A percentile compares a stretch with the other conserved stretches of the same genome.
Evolutionary conservation across 2,113 vertebrate genomes (phyloP).

Genomic region (Galeopterus variegatus): DNA sequence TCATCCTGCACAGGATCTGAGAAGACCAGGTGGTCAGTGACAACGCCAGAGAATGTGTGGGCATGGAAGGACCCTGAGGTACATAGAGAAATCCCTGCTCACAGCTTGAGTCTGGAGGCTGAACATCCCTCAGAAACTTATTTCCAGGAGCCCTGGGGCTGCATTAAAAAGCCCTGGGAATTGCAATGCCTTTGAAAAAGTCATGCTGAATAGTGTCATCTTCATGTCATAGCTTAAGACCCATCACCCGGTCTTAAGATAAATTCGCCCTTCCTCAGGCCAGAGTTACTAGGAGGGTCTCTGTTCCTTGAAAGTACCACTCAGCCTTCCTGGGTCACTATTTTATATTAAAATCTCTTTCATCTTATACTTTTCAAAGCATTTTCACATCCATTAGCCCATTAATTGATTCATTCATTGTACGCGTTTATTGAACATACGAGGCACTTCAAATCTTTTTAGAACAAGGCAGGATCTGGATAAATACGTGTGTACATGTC

Average conservation of each 20-base stretch:
- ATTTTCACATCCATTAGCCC: slow-evolving; percentile 62
- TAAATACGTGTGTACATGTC: neutral
- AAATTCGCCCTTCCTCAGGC: neutral
- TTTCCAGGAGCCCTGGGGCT: neutral
- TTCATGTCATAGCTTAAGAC: neutral
- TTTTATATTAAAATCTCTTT: slow-evolving; percentile 57
- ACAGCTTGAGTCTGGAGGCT: neutral
- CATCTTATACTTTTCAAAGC: slow-evolving; percentile 67
- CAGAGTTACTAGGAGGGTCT: neutral
- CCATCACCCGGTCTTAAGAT: neutral
- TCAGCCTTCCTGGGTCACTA: slow-evolving; percentile 15
- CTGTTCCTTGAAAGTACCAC: slow-evolving; percentile 34
- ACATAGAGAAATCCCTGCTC: neutral
- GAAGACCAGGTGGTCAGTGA: neutral
- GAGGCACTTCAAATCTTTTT: slow-evolving; percentile 45
- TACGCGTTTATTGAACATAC: slow-evolving; percentile 51
- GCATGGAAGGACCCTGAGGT: too few relatives aligned
- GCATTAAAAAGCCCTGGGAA: neutral
- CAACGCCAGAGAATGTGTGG: neutral
- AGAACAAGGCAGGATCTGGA: slow-evolving; percentile 43
- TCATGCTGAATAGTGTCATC: neutral
- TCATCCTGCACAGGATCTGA: neutral
- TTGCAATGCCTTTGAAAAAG: neutral
- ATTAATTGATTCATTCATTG: slow-evolving; percentile 68
- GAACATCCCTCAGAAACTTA: neutral